These are phyloP conservation scores for Agrochola litura DNA, from an alignment of 2,888 invertebrate species.

Conservation along the genomic window DNA sequence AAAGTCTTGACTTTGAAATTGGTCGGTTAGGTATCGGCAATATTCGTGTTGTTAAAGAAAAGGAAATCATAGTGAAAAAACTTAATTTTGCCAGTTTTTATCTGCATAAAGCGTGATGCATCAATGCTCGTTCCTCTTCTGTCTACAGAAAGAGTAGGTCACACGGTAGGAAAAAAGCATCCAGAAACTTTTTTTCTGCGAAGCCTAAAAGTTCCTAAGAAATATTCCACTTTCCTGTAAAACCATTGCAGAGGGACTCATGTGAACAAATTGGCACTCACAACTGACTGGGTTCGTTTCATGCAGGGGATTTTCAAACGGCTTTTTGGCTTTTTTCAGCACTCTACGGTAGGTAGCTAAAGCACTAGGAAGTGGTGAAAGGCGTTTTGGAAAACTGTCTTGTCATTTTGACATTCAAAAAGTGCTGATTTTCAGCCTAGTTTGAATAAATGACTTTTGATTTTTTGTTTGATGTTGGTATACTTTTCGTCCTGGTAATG, in stretches of 20 bases:
- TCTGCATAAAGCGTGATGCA: not conserved
- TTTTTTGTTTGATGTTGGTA: too few relatives aligned
- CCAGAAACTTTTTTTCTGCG: not conserved
- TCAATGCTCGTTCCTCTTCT: not conserved
- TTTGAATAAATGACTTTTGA: too few relatives aligned
- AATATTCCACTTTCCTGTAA: slow-evolving; percentile 8
- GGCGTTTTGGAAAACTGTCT: too few relatives aligned
- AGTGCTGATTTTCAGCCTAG: too few relatives aligned
- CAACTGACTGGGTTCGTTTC: slow-evolving; percentile 2
- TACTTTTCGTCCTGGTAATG: not conserved
- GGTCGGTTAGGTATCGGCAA: too few relatives aligned
- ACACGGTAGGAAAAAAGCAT: not conserved
- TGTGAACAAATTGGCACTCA: slow-evolving; percentile 18
- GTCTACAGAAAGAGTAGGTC: not conserved
- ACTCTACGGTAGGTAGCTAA: not conserved
- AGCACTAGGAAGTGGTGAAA: too few relatives aligned
- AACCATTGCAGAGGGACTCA: not conserved
- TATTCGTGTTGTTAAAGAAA: not conserved
- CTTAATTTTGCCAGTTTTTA: not conserved
- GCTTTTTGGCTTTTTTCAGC: not conserved
- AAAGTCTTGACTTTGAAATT: not conserved
- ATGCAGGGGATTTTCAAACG: not conserved
- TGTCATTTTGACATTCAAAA: too few relatives aligned
- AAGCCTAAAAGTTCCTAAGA: not conserved
- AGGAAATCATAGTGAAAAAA: not conserved